A percentile compares a stretch with the other conserved stretches of the same genome.
These are phyloP conservation scores for Cecidostiba fungosa DNA, from an alignment of 2,888 invertebrate species.

Conservation along the genomic window DNA sequence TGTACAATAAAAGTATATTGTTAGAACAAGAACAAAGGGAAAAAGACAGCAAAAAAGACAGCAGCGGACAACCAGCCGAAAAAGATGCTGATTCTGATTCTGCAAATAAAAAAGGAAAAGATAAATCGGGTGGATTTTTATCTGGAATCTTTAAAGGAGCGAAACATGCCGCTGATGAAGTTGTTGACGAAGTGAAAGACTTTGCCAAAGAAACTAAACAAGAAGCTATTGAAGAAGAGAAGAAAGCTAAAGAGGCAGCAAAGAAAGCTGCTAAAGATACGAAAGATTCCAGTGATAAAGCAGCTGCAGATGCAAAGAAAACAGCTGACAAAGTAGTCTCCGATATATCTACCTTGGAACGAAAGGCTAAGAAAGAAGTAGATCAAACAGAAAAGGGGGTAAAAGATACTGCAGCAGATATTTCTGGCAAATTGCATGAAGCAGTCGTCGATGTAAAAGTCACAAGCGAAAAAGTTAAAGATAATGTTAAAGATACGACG, in stretches of 20 bases:
- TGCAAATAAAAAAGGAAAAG: slow-evolving; percentile 64
- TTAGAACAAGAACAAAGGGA: not conserved
- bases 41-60: slow-evolving; percentile 29
- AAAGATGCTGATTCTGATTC: slow-evolving; percentile 11
- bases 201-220: slow-evolving; percentile 71
- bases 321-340: not conserved
- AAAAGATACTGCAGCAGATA: slow-evolving; percentile 30
- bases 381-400: slow-evolving; percentile 51
- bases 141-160: slow-evolving; percentile 72
- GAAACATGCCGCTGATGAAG: slow-evolving; percentile 70
- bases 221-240: slow-evolving; percentile 67
- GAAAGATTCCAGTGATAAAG: not conserved
- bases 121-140: slow-evolving; percentile 64
- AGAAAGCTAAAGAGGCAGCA: slow-evolving; percentile 59
- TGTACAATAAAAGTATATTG: slow-evolving; percentile 39
- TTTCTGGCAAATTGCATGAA: not conserved
- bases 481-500: slow-evolving; percentile 59
- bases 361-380: not conserved
- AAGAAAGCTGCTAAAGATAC: not conserved
- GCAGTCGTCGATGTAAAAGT: slow-evolving; percentile 80
- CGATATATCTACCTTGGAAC: not conserved
- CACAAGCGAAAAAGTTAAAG: slow-evolving; percentile 64
- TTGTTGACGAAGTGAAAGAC: slow-evolving; percentile 68
- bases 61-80: not conserved
- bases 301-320: not conserved